Base-by-base conservation (phyloP, 2,888 invertebrate species). In the Gymnocheta viridis region DNA sequence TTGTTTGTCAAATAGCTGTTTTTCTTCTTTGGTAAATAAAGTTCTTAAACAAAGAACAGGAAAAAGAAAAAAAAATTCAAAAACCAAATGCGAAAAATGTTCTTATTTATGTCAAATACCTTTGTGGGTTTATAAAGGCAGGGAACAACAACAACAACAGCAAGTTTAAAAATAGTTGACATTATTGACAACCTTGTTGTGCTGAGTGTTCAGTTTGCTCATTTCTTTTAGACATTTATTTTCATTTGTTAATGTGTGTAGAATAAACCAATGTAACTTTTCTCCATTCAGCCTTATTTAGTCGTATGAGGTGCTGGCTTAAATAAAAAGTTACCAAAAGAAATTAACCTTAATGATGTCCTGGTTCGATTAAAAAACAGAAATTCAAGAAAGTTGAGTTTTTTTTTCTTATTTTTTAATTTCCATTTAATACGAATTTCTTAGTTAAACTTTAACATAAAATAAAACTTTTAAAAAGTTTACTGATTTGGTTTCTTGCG, bases 181-280 rank as follows among this genome's bases (percentile, higher is more conserved):
- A 78, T 38, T 60, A 78, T 78, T 78, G 77, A 44, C 32, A 49
- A 44, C 47, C 60, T 60, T 78, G 60, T 58, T 38, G 27, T 56
- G 47, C 44, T 32, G 9, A 24, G 27, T 10, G 49, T 44, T 44
- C 17, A 64, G 1, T 47, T 73, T 19, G 27, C 32, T 51, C 12
- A 19, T 38, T 62, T 17, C 38, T 27, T 60, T 60, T 35, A 2
- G 17, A 4, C 19, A 10, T 24, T n/a, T 6, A 41, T 72, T 44
- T n/a, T 35, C 22, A 44, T 24, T 32, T 35, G 24, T 67, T 77
- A 67, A 29, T 58, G 56, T 58, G 54, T 41, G 60, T 76, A 44
- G 54, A 24, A 69, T n/a, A 41, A 3, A n/a, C n/a, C 4, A 41
- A n/a, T 17, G 3, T 4, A 41, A 41, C n/a, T n/a, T 38, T 14